Evolutionary conservation across 2,113 vertebrate species (phyloP).

Genomic region (Elgaria multicarinata): DNA sequence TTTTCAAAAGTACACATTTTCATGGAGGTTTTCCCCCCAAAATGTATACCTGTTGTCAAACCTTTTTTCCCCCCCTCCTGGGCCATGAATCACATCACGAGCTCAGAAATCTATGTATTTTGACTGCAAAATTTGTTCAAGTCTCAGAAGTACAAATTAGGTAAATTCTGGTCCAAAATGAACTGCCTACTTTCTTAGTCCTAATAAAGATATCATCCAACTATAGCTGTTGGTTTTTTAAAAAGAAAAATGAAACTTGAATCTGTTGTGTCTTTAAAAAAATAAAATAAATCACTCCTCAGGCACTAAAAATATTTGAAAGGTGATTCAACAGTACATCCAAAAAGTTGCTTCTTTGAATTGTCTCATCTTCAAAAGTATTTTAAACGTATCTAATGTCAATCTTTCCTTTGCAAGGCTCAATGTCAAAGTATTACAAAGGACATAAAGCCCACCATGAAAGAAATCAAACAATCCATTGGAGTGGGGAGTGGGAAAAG

Average conservation of each 20-base stretch:
- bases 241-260: constrained; percentile 57
- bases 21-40: no score
- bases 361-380: constrained; percentile 54
- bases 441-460: constrained; percentile 50
- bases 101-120: no score
- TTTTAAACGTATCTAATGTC: constrained; percentile 53
- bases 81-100: no score
- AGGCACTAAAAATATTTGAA: constrained; percentile 56
- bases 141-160: no score
- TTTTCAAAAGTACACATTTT: no score
- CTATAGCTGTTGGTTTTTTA: no score
- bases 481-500: not conserved
- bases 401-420: constrained; percentile 58
- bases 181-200: no score
- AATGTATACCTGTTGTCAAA: no score
- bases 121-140: no score
- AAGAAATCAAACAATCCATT: constrained; percentile 45
- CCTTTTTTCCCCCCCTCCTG: no score
- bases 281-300: constrained; percentile 53
- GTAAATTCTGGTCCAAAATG: no score
- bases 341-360: constrained; percentile 67
- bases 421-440: constrained; percentile 62
- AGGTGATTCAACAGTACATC: constrained; percentile 52
- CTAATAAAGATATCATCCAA: no score
- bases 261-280: constrained; percentile 46